Evolutionary conservation across 2,113 vertebrate genomes (phyloP).

Genomic region (Probosciger aterrimus): DNA sequence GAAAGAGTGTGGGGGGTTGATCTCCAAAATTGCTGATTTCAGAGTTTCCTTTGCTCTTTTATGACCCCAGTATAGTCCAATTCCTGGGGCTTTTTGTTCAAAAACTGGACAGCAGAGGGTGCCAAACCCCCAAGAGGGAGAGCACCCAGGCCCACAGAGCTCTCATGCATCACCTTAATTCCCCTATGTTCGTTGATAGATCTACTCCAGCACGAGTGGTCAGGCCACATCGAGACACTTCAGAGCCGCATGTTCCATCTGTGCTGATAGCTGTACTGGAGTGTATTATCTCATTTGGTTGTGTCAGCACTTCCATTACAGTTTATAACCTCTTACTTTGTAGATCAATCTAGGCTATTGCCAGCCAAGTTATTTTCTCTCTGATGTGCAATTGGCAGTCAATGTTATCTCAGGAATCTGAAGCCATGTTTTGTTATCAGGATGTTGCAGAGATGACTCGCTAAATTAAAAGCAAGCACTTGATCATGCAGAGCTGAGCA

Average conservation of each 20-base stretch:
- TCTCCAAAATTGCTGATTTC: not conserved
- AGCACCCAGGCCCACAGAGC: not conserved
- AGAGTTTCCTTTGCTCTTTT: not conserved
- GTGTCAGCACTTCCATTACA: conserved; percentile 28
- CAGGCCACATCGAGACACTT: not conserved
- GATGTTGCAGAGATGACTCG: conserved; percentile 12
- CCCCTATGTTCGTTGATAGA: not conserved
- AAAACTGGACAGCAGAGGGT: conserved; percentile 47
- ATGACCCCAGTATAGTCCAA: rapidly evolving
- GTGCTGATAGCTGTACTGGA: not conserved
- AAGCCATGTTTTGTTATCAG: conserved; percentile 41
- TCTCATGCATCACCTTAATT: not conserved
- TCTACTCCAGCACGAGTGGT: not conserved
- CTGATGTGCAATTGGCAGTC: conserved; percentile 28
- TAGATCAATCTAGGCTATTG: not conserved
- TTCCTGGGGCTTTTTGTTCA: not conserved
- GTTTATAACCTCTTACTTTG: not conserved
- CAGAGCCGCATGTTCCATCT: not conserved
- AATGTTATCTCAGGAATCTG: conserved; percentile 40
- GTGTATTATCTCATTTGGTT: not conserved
- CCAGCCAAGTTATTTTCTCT: conserved; percentile 22
- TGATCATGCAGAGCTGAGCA: not conserved
- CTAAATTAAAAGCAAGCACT: conserved; percentile 48
- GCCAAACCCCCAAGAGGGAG: conserved; percentile 59
- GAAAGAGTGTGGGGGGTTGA: not conserved